Evolutionary conservation across 2,113 vertebrate species (phyloP), one percentile per base, ranked within the genome.

Genomic region (Taxidea taxus): DNA sequence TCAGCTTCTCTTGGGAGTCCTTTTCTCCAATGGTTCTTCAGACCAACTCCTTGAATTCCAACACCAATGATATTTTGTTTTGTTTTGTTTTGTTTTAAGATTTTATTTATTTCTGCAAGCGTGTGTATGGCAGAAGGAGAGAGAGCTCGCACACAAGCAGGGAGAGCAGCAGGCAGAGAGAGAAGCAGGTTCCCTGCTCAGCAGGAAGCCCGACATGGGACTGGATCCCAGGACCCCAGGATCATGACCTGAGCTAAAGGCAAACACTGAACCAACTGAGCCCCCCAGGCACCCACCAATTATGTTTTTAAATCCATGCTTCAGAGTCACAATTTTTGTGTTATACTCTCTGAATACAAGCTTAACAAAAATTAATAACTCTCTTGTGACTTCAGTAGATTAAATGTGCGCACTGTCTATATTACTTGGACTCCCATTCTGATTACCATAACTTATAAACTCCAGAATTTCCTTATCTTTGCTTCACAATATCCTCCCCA

Each of bases 41-140:
- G 97, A 44, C 84, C 34, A 97, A 86, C 14, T 77, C 81, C 88
- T 77, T 6, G 8, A 97, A 87, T 97, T 97, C 72, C 92, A 90
- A 87, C 0, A 2, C 13, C 64, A 92, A 81, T 4, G 56, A 21
- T 3, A 34, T 94, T 66, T 66, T 34, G 14, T 34, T 66, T 34
- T 64, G 62, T 34, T 62, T 62, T 14, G 2, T 31, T 6, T 62
- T 56, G 21, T 56, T 23, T 62, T 62, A 66, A 34, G 62, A 66
- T 34, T 66, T 66, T 34, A 34, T 66, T 66, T 15, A 34, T 66
- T 66, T 18, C 16, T 34, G 31, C 6, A 15, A 34, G 62, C 7
- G 14, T 34, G 6, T 34, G 31, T 6, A 15, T 1, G 3, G 62
- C 10, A 25, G 9, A 11, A 60, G 23, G 25, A 60, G 25, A 27